Evolutionary conservation across 2,113 vertebrate species (phyloP).

Genomic region (Sebastes fasciatus): DNA sequence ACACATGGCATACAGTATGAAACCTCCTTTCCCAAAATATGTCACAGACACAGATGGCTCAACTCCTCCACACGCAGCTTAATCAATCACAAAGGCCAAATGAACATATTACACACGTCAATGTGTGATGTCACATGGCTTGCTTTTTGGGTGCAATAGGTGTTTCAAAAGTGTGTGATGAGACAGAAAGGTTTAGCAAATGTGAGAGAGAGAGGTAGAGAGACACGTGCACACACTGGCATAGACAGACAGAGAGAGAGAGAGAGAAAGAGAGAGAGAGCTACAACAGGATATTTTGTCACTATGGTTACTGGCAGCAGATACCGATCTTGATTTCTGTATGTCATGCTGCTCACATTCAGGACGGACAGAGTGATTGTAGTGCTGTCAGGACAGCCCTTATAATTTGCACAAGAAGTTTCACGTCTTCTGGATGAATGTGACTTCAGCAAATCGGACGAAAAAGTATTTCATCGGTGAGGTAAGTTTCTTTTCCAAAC

Average conservation of each 20-base stretch:
- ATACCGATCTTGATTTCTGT: constrained; percentile 64
- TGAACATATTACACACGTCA: neutral
- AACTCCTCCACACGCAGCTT: neutral
- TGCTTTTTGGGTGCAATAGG: neutral
- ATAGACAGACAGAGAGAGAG: constrained; percentile 13
- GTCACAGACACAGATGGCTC: neutral
- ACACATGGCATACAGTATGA: constrained; percentile 20
- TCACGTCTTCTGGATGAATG: constrained; percentile 16
- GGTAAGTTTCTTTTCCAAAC: constrained; percentile 53
- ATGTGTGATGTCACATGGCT: neutral
- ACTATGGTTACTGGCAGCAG: constrained; percentile 75
- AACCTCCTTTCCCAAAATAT: constrained; percentile 8
- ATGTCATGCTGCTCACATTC: constrained; percentile 50
- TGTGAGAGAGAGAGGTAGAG: constrained; percentile 3
- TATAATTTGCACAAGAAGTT: neutral
- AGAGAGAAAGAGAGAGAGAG: constrained; percentile 19
- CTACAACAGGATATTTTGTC: constrained; percentile 83
- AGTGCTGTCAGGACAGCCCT: neutral
- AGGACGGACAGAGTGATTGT: neutral
- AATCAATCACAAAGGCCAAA: neutral
- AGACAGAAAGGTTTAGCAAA: constrained; percentile 1
- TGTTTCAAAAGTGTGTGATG: neutral
- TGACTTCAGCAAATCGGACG: constrained; percentile 2
- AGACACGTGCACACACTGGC: neutral
- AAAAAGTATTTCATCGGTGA: constrained; percentile 7